Percentiles rank a stretch among this genome's conserved stretches.
phyloP scores from a whole-genome alignment of 2,888 invertebrate genomes.

The Drosophila greeni region DNA sequence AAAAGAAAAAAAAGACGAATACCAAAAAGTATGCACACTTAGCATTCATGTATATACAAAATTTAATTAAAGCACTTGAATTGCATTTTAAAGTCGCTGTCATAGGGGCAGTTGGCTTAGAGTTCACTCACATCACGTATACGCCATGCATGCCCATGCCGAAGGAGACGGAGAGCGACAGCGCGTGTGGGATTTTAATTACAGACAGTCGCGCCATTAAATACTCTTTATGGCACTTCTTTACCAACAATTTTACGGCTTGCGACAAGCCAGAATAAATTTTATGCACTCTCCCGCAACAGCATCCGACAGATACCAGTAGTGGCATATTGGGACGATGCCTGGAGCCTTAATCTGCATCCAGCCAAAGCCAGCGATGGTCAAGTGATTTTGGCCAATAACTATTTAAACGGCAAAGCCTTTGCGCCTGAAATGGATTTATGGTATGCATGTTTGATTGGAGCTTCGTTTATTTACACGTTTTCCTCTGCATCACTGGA shows the following conservation, averaged over 20 bases:
- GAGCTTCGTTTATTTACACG: not conserved
- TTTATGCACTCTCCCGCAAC: slow-evolving; percentile 57
- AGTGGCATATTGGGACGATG: slow-evolving; percentile 14
- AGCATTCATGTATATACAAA: not conserved
- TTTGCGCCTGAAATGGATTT: not conserved
- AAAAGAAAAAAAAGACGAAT: not conserved
- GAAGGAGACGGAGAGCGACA: slow-evolving; percentile 11
- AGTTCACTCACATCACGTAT: slow-evolving; percentile 65
- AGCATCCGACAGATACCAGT: slow-evolving; percentile 25
- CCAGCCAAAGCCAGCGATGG: slow-evolving; percentile 15
- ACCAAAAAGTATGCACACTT: slow-evolving; percentile 10
- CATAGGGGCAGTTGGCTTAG: slow-evolving; percentile 27
- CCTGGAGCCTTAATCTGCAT: slow-evolving; percentile 32
- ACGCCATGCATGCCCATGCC: slow-evolving; percentile 44
- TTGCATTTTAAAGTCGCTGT: slow-evolving; percentile 47
- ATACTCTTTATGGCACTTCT: slow-evolving; percentile 67
- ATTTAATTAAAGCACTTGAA: slow-evolving; percentile 57
- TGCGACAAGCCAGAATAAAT: slow-evolving; percentile 44
- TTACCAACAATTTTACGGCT: slow-evolving; percentile 62
- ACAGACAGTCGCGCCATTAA: slow-evolving; percentile 68
- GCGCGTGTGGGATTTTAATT: slow-evolving; percentile 55
- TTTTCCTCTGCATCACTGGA: not conserved
- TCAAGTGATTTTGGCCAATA: slow-evolving; percentile 14
- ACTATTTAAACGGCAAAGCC: not conserved
- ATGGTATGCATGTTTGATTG: not conserved